phyloP scores from a whole-genome alignment of 1,140 invertebrate genomes.

The Megalonaias nervosa region DNA sequence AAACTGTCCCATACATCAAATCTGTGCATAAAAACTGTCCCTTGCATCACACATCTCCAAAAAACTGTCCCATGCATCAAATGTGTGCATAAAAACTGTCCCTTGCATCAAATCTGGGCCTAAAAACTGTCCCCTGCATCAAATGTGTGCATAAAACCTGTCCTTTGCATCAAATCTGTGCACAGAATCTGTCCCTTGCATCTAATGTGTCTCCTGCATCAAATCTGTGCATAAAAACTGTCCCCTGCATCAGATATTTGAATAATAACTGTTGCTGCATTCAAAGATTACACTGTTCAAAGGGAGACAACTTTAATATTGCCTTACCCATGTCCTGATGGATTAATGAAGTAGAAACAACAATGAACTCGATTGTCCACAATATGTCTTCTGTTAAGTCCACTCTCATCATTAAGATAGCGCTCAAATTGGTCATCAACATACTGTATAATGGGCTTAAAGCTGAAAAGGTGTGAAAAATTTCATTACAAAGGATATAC shows the following conservation, averaged over 20 bases:
- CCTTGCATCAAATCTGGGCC: too few species aligned
- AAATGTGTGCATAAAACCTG: neutral
- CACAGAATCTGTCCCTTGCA: neutral
- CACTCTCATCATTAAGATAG: constrained; percentile 70
- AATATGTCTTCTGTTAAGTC: constrained; percentile 71
- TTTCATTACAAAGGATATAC: too few species aligned
- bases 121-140: too few species aligned
- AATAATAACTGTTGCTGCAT: neutral
- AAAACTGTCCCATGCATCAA: too few species aligned
- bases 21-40: too few species aligned
- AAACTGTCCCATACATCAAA: too few species aligned
- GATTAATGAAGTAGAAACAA: constrained; percentile 73
- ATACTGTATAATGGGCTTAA: constrained; percentile 68
- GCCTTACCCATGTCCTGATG: constrained; percentile 73
- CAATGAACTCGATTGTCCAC: constrained; percentile 71
- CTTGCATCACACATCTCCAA: neutral
- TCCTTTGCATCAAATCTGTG: too few species aligned
- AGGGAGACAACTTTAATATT: neutral
- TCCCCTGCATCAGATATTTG: neutral
- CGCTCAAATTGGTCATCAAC: constrained; percentile 71
- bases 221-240: neutral
- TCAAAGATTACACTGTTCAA: neutral
- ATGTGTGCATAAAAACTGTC: too few species aligned
- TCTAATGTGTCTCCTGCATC: neutral
- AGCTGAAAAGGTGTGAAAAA: constrained; percentile 48